These are phyloP conservation scores for Megaceryle torquata DNA, from an alignment of 2,113 vertebrate genomes.

Conservation along the genomic window DNA sequence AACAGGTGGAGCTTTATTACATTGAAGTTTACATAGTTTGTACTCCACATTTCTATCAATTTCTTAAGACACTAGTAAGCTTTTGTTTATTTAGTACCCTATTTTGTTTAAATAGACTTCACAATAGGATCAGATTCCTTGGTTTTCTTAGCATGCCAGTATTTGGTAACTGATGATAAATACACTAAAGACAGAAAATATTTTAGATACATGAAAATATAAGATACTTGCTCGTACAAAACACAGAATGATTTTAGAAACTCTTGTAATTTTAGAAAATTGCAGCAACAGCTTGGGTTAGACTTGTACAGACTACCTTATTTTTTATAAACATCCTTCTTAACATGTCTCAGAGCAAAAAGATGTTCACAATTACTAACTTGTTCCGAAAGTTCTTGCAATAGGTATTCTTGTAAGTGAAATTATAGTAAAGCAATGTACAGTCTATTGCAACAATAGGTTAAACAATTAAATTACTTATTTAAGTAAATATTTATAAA, in stretches of 20 bases:
- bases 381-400: background rate
- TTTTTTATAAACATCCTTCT: background rate
- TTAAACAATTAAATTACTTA: background rate
- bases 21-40: background rate
- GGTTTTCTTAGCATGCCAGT: background rate
- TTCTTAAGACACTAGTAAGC: background rate
- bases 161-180: background rate
- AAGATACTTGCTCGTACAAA: background rate
- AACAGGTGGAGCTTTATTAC: accelerated
- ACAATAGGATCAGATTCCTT: background rate
- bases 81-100: background rate
- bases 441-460: background rate
- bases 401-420: background rate
- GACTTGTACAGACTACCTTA: background rate
- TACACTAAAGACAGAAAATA: background rate
- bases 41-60: background rate
- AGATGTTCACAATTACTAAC: background rate
- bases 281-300: background rate
- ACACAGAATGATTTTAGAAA: background rate
- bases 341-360: background rate
- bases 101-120: background rate
- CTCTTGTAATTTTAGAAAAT: background rate
- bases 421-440: background rate
- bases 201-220: background rate
- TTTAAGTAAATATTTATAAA: background rate